Base-by-base conservation (phyloP, 1,140 invertebrate genomes). In the Drosophila pseudoananassae region DNA sequence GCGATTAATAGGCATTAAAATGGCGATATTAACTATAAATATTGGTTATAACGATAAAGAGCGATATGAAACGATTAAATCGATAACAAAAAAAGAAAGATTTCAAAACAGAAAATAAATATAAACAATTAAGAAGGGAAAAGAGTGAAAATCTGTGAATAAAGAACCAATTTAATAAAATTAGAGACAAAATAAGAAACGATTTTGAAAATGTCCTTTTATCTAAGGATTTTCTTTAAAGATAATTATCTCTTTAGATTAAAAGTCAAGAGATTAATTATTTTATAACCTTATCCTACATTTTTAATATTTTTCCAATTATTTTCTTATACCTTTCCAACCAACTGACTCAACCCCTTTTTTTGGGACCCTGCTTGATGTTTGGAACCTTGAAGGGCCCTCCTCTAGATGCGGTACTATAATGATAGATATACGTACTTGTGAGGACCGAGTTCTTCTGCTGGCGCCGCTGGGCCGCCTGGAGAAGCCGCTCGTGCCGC, bases 401-500 rank as follows among this genome's bases (percentile, higher is more conserved):
- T 46, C 43, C 43, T 9, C 4, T 17, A 3, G 17, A 23, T 46
- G 15, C 1, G 25, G 3, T 27, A 43, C 3, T 40, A n/a, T 14
- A 40, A 6, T 4, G n/a, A 14, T 38, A 38, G 36, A 14, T 43
- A 43, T 43, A 94, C 95, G 92, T 96, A 97, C 96, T 96, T 95
- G 96, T 94, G 77, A 96, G 92, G 77, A 94, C 94, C 77, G 95
- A 94, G 92, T 95, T 95, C 94, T 94, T 93, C 92, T 92, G 93
- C 92, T 93, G 92, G 87, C 93, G 69, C 81, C 93, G 84, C 96
- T 98, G 94, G 94, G 94, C 92, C 94, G 94, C 90, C 94, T 94
- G 84, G 87, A 96, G 94, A 87, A 94, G 93, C 90, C 95, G 93
- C 74, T 97, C 96, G 92, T 97, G 96, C 80, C 97, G 94, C 78